Evolutionary conservation across 2,888 invertebrate genomes (phyloP), one percentile per base, ranked within the genome.

Genomic region (Chironomus riparius): DNA sequence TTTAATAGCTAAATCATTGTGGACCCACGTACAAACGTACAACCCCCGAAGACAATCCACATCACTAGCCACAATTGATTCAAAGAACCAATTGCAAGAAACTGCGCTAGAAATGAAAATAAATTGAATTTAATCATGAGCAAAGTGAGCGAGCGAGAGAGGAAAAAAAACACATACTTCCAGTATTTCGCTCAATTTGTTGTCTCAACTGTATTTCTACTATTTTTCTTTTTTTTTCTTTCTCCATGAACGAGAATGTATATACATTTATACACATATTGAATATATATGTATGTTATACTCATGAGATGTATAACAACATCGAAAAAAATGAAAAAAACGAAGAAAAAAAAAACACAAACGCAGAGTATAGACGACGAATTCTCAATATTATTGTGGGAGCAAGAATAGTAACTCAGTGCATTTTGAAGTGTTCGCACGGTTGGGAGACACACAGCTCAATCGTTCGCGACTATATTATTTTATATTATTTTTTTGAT

Each of bases 361-460:
- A 62, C 22, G 62, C 62, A 62, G 13, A 62, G 18, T 10, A n/a
- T 47, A 48, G 48, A 48, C 61, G 18, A 62, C 62, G 15, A 21
- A 21, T 65, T 24, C 21, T 65, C 65, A 56, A 56, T 24, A 21
- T 21, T 65, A 21, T 24, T 22, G 15, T 7, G 28, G 68, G 12
- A 68, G 65, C 12, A 6, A 13, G 6, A 21, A n/a, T 6, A 68
- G 28, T 68, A 13, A 2, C 15, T 68, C 68, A 15, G 28, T 68
- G 68, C 68, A 68, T 68, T 68, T 68, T 68, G 38, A 68, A 68
- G 68, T 68, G 68, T 68, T 68, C 68, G 47, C 47, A 68, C 68
- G 68, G 68, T 38, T 68, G 68, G 5, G 28, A 28, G 6, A 22
- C 24, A 24, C 13, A 65, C 6, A 18, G 65, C 24, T 65, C 68